Conservation (phyloP, 1,140 invertebrate genomes). For the Bombus impatiens region DNA sequence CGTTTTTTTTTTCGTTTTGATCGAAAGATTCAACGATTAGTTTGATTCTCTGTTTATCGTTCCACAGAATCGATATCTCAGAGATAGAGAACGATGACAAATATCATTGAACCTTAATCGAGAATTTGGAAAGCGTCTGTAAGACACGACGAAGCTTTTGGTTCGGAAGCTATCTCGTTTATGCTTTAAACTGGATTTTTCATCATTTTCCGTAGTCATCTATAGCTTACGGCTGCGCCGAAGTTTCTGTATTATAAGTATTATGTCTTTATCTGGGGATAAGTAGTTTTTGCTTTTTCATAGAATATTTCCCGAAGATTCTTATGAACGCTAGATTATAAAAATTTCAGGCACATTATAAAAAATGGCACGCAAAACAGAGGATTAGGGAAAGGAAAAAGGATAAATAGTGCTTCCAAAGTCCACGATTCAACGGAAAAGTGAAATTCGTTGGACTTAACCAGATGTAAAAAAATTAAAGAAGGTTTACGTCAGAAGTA, state of each 20-base stretch:
- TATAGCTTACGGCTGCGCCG: no score
- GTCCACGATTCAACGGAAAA: neutral
- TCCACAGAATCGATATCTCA: neutral
- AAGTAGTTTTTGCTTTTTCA: neutral
- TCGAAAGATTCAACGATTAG: neutral
- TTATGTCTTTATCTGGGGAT: neutral
- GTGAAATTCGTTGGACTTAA: neutral
- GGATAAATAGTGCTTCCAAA: neutral
- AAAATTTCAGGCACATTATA: neutral
- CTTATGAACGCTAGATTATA: neutral
- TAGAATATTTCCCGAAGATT: neutral
- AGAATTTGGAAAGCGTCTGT: no score
- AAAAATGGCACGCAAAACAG: neutral
- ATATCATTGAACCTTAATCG: no score
- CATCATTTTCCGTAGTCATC: neutral
- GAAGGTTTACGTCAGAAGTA: neutral
- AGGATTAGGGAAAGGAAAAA: neutral
- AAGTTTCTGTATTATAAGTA: neutral
- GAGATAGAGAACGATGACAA: neutral
- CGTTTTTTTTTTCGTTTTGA: constrained; percentile 25
- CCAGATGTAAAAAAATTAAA: neutral
- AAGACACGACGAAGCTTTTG: neutral
- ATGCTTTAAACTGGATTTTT: neutral
- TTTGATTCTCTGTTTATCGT: neutral
- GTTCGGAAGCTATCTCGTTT: neutral